Conservation (phyloP, 2,113 vertebrate genomes). For the Python bivittatus region DNA sequence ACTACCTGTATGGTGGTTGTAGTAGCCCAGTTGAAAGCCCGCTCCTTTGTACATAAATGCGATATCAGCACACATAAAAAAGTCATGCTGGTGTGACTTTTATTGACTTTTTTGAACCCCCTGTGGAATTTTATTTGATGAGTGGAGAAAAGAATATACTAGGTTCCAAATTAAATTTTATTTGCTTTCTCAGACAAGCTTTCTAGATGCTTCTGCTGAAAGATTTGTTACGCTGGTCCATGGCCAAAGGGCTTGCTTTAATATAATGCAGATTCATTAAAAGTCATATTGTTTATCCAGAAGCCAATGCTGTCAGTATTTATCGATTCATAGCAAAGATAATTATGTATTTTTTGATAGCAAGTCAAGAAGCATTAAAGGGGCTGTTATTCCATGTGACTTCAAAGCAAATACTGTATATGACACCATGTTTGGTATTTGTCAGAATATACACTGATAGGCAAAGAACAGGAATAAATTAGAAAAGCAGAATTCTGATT, state of each 20-base stretch:
- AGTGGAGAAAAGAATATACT: slow-evolving; percentile 13
- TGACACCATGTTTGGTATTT: slow-evolving; percentile 37
- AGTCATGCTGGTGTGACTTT: neutral
- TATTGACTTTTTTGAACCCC: neutral
- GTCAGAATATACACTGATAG: slow-evolving; percentile 28
- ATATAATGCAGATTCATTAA: slow-evolving; percentile 41
- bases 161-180: slow-evolving; percentile 36
- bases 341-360: slow-evolving; percentile 48
- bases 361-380: slow-evolving; percentile 43
- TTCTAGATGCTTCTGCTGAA: neutral
- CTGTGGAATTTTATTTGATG: neutral
- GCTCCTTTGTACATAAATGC: neutral
- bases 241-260: slow-evolving; percentile 9
- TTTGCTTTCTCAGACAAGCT: neutral
- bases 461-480: slow-evolving; percentile 23
- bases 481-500: slow-evolving; percentile 29
- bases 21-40: neutral
- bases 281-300: slow-evolving; percentile 45
- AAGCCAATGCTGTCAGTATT: slow-evolving; percentile 49
- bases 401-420: slow-evolving; percentile 42
- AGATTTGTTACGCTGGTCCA: neutral
- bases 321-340: slow-evolving; percentile 60
- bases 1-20: neutral
- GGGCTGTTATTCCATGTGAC: slow-evolving; percentile 48
- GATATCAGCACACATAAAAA: neutral